Percentiles rank a stretch among this genome's conserved stretches.
Evolutionary conservation across 35 echinoderm and acorn worm genomes (phyloP).

Genomic region (Amphiura filiformis): DNA sequence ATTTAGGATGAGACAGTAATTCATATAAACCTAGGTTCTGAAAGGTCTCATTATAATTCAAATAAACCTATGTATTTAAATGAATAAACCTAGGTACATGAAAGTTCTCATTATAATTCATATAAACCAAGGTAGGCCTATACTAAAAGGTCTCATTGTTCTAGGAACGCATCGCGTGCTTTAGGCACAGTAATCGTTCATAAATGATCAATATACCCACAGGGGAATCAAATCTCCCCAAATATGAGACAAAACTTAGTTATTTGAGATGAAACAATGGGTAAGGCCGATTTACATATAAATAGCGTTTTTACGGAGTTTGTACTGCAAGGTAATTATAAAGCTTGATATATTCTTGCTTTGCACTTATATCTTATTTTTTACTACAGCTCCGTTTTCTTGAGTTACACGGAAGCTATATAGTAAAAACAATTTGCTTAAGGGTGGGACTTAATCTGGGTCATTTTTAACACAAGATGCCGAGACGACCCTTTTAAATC

Average conservation of each 20-base stretch:
- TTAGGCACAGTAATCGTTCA: background rate
- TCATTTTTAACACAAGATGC: background rate
- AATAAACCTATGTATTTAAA: too few relatives aligned
- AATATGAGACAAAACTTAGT: too few relatives aligned
- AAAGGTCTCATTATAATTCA: too few relatives aligned
- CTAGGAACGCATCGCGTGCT: too few relatives aligned
- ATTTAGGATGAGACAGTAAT: too few relatives aligned
- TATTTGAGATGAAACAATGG: too few relatives aligned
- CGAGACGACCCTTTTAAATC: conserved; percentile 3
- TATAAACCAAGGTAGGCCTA: too few relatives aligned
- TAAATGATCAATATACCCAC: background rate
- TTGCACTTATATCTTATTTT: background rate
- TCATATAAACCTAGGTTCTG: too few relatives aligned
- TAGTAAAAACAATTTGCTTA: background rate
- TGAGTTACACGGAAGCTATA: background rate
- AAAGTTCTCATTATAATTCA: too few relatives aligned
- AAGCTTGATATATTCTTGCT: background rate
- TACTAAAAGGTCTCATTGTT: too few relatives aligned
- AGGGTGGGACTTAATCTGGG: background rate
- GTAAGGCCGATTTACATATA: background rate
- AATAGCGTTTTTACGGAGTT: background rate
- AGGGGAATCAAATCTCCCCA: background rate
- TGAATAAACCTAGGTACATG: too few relatives aligned
- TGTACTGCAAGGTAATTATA: background rate
- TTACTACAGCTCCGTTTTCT: background rate